These are phyloP conservation scores for Ophioninae sp. DNA, from an alignment of 2,888 invertebrate species.

Conservation along the genomic window DNA sequence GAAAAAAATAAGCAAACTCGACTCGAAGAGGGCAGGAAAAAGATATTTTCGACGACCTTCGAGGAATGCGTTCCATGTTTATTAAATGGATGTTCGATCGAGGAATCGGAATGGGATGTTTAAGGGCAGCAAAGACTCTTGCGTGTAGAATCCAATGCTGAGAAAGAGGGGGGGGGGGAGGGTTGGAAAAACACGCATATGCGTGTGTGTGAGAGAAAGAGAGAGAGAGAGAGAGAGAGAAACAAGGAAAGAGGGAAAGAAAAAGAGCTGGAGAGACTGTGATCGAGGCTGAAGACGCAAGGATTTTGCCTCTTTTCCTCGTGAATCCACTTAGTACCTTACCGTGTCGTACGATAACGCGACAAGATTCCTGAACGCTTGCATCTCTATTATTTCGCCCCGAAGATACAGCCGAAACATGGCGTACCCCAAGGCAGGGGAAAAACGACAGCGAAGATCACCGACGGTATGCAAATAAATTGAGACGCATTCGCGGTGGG, in stretches of 20 bases:
- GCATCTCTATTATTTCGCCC: slow-evolving; percentile 62
- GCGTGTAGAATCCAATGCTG: slow-evolving; percentile 18
- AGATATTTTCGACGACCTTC: slow-evolving; percentile 54
- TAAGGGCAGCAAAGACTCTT: slow-evolving; percentile 34
- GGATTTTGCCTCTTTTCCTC: slow-evolving; percentile 52
- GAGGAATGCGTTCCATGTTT: slow-evolving; percentile 68
- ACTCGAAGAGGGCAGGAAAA: slow-evolving; percentile 4
- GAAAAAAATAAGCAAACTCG: slow-evolving; percentile 26
- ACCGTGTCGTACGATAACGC: slow-evolving; percentile 68
- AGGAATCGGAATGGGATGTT: slow-evolving; percentile 35
- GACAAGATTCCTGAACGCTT: slow-evolving; percentile 61
- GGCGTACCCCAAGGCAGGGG: slow-evolving; percentile 10
- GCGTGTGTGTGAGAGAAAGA: too few relatives aligned
- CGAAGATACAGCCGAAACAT: slow-evolving; percentile 42
- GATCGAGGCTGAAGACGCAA: slow-evolving; percentile 26
- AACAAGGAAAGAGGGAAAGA: neutral
- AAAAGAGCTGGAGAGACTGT: slow-evolving; percentile 18
- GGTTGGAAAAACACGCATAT: slow-evolving; percentile 1
- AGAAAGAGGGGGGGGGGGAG: too few relatives aligned
- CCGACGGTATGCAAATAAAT: neutral
- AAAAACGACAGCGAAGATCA: slow-evolving; percentile 12
- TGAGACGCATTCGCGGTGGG: slow-evolving; percentile 10
- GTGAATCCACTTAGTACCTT: slow-evolving; percentile 60
- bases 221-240: neutral
- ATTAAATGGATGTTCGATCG: slow-evolving; percentile 66